These are phyloP conservation scores for Athetis lepigone DNA, from an alignment of 2,888 invertebrate species.

Conservation along the genomic window DNA sequence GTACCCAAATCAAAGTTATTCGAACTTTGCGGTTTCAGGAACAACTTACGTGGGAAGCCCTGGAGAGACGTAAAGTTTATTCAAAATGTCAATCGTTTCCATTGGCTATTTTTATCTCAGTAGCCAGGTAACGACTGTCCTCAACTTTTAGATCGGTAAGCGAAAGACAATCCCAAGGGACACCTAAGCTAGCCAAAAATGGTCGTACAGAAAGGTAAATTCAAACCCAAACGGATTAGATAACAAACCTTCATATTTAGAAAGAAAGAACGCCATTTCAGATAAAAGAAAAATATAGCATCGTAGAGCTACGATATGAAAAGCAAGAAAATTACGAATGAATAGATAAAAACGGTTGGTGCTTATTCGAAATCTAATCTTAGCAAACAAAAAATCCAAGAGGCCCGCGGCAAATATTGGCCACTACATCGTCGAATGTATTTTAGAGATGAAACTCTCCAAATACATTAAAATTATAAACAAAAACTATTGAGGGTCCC, in stretches of 20 bases:
- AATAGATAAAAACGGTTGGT: slow-evolving; percentile 26
- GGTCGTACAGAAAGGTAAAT: slow-evolving; percentile 23
- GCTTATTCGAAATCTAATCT: slow-evolving; percentile 35
- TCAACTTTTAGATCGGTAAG: slow-evolving; percentile 31
- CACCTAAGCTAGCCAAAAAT: slow-evolving; percentile 21
- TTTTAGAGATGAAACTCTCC: background rate
- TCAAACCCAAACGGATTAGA: slow-evolving; percentile 26
- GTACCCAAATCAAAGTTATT: slow-evolving; percentile 21
- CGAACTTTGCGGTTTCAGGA: slow-evolving; percentile 8
- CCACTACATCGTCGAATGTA: slow-evolving; percentile 6
- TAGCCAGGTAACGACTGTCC: slow-evolving; percentile 29
- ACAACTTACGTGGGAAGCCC: slow-evolving; percentile 13
- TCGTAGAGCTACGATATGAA: slow-evolving; percentile 1
- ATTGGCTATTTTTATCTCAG: slow-evolving; percentile 20
- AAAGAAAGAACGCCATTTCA: background rate
- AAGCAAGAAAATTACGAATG: slow-evolving; percentile 16
- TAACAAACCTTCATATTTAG: slow-evolving; percentile 23
- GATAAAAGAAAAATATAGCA: slow-evolving; percentile 20
- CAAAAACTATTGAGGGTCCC: background rate
- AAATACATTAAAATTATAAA: background rate
- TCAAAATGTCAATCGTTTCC: slow-evolving; percentile 46
- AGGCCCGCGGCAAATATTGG: slow-evolving; percentile 23
- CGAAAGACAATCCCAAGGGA: slow-evolving; percentile 42
- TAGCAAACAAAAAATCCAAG: slow-evolving; percentile 38
- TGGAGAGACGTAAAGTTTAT: slow-evolving; percentile 41